Conservation (phyloP, 2,797 vertebrate species). For the Labeo calbasu region DNA sequence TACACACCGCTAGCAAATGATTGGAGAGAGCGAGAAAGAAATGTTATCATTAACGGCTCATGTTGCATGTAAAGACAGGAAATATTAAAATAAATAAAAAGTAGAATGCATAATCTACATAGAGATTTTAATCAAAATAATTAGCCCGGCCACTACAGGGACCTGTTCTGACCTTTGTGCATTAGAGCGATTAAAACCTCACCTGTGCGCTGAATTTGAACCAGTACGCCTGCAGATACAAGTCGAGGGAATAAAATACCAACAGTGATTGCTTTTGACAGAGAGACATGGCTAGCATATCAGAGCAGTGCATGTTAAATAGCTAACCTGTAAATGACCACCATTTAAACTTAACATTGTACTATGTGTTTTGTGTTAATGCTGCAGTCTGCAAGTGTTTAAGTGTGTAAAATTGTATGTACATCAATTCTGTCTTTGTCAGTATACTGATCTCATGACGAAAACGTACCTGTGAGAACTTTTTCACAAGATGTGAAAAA, state of each 20-base stretch:
- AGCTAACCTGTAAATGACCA: slow-evolving; percentile 27
- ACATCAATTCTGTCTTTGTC: neutral
- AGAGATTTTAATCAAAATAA: slow-evolving; percentile 46
- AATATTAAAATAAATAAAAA: slow-evolving; percentile 47
- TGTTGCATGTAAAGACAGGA: slow-evolving; percentile 43
- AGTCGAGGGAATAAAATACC: slow-evolving; percentile 15
- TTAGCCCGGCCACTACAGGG: slow-evolving; percentile 32
- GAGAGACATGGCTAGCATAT: slow-evolving; percentile 11
- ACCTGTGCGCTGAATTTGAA: slow-evolving; percentile 40
- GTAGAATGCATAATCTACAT: slow-evolving; percentile 34
- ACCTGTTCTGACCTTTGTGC: slow-evolving; percentile 47
- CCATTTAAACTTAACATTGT: neutral
- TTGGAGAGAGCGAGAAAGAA: slow-evolving; percentile 36
- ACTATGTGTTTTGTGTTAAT: neutral
- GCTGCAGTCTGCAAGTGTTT: neutral
- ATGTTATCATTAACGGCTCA: slow-evolving; percentile 54
- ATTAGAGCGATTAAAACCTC: slow-evolving; percentile 44
- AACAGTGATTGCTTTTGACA: slow-evolving; percentile 36
- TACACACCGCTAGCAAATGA: slow-evolving; percentile 42
- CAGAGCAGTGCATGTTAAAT: neutral
- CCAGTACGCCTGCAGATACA: slow-evolving; percentile 16
- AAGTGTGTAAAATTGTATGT: neutral
- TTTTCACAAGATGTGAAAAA: no score
- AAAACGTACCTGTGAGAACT: no score
- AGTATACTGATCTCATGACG: neutral